These are phyloP conservation scores for Sericinus montela DNA, from an alignment of 2,888 invertebrate species.

Conservation along the genomic window DNA sequence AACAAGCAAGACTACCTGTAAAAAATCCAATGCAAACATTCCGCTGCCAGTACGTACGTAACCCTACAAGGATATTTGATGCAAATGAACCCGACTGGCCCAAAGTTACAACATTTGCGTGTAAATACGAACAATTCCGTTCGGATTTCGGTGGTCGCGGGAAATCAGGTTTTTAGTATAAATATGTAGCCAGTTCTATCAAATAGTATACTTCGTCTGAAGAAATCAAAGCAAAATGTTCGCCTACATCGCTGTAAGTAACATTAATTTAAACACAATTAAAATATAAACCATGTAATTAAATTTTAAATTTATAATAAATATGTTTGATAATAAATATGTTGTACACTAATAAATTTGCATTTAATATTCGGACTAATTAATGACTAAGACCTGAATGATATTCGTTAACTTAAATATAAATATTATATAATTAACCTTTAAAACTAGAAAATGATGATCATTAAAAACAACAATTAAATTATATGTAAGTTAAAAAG, in stretches of 20 bases:
- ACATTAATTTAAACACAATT: constrained; percentile 4
- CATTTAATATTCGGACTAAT: too few species aligned
- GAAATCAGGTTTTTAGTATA: constrained; percentile 25
- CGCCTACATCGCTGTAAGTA: constrained; percentile 63
- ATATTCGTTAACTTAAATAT: too few species aligned
- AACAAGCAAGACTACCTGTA: neutral
- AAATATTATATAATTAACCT: too few species aligned
- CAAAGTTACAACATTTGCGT: constrained; percentile 11
- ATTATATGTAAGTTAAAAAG: too few species aligned
- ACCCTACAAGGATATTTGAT: constrained; percentile 32
- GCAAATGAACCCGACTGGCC: constrained; percentile 26
- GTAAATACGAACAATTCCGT: neutral
- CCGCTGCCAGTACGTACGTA: neutral
- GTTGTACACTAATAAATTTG: too few species aligned
- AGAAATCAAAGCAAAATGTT: constrained; percentile 54
- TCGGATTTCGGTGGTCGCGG: constrained; percentile 19
- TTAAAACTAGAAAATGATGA: too few species aligned
- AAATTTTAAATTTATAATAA: too few species aligned
- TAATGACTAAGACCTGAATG: too few species aligned
- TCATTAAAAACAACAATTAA: too few species aligned
- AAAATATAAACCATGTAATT: too few species aligned
- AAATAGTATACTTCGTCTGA: constrained; percentile 54
- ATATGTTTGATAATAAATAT: too few species aligned
- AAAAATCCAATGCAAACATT: neutral
- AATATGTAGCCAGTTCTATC: constrained; percentile 18